Evolutionary conservation across 2,888 invertebrate genomes (phyloP).

Genomic region (Anaspis maculata): DNA sequence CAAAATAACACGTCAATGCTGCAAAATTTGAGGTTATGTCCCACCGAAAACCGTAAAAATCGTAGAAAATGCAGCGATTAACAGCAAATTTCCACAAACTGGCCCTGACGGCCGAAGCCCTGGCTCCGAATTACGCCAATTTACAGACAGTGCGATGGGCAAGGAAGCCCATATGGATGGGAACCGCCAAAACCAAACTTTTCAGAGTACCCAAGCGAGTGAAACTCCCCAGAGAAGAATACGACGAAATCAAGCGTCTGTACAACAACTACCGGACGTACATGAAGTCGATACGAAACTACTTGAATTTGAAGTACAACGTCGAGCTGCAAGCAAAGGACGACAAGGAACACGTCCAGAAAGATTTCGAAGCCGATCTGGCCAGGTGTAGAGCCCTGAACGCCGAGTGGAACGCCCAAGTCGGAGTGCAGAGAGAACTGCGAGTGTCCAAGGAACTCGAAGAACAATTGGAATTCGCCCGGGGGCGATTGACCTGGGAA

Average conservation of each 20-base stretch:
- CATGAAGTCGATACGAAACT: conserved; percentile 42
- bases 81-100: too few relatives aligned
- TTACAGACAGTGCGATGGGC: conserved; percentile 45
- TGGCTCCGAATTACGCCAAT: conserved; percentile 1
- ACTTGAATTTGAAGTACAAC: conserved; percentile 27
- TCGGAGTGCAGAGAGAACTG: conserved; percentile 51
- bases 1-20: too few relatives aligned
- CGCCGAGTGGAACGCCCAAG: conserved; percentile 61
- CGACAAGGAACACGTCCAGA: conserved; percentile 35
- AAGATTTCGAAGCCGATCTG: conserved; percentile 57
- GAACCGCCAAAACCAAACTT: conserved; percentile 70
- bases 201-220: conserved; percentile 60
- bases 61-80: too few relatives aligned
- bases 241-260: conserved; percentile 55
- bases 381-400: conserved; percentile 52
- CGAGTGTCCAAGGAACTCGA: conserved; percentile 47
- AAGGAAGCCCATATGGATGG: conserved; percentile 73
- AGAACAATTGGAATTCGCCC: conserved; percentile 44
- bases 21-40: too few relatives aligned
- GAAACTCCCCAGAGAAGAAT: conserved; percentile 54
- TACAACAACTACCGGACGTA: conserved; percentile 59
- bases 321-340: conserved; percentile 22
- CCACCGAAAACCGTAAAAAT: too few relatives aligned
- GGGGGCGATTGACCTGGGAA: conserved; percentile 34
- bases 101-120: background rate